Evolutionary conservation across 2,888 invertebrate genomes (phyloP), one percentile per base, ranked within the genome.

Genomic region (Chrysolina haemoptera): DNA sequence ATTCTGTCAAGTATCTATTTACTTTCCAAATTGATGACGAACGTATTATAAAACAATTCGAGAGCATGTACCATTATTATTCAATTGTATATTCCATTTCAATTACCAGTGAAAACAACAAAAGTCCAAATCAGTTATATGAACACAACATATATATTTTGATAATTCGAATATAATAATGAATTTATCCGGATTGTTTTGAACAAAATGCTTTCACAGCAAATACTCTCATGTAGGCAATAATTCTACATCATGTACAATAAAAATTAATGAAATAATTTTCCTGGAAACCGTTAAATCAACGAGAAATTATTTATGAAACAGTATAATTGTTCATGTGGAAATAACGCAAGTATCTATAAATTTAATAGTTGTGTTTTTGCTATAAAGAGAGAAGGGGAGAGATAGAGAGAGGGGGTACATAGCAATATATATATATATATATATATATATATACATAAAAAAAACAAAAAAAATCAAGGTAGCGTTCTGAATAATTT

Each of bases 71-170:
- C 27, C 27, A 27, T 27, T 6, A 35, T 35, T 27, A 59, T 59
- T 59, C 35, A 22, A 59, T 59, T 65, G 20, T 46, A 22, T n/a
- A 18, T 63, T 63, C 20, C 22, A 65, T 65, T 43, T 22, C 22
- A 48, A 65, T 41, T n/a, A 41, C 22, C 27, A 22, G 2, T 41
- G 46, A 14, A 65, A 18, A 65, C 65, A 41, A 43, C 65, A 65
- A 65, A 46, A 48, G n/a, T 55, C n/a, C 48, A 27, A 48, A 65
- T 20, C 46, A 46, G 22, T 46, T 65, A 22, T 48, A 22, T 22
- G 48, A 48, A 43, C 22, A 22, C 48, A 48, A 48, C n/a, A 65
- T 14, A 65, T 22, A 22, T 27, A 20, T 35, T 35, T 35, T 65
- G 22, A 41, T 43, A 22, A 46, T 65, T 22, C 0, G 10, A 27